Base-by-base conservation (phyloP, 2,888 invertebrate genomes). In the Chrysomela aeneicollis region DNA sequence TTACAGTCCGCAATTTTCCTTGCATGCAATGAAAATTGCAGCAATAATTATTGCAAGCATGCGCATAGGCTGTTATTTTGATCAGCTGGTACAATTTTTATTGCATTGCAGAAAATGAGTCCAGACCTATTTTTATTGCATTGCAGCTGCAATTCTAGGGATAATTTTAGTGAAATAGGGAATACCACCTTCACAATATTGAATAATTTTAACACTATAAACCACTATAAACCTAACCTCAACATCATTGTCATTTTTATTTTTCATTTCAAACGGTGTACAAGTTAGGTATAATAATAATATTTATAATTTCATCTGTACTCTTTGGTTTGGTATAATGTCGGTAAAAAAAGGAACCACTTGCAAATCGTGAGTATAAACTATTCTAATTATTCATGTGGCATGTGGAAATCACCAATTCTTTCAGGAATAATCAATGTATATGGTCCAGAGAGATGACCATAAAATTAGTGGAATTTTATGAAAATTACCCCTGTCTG, bases 401-500 rank as follows among this genome's bases (percentile, higher is more conserved):
- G 3, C 8, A 26, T 26, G 4, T 26, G 3, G 26, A 3, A 26
- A 8, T 35, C n/a, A n/a, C n/a, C n/a, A n/a, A n/a, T 35, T 9
- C 5, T 35, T 35, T 35, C 32, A 35, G 32, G 10, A 35, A 35
- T 35, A 10, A 35, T 35, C 32, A 5, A 9, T 35, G 5, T 10
- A 5, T 9, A 5, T 35, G 32, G 32, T 35, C 32, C 1, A 35
- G 10, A 10, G 32, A 5, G 10, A 6, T 35, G 10, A 9, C 4
- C 1, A 35, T 35, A 10, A 80, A 71, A 80, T 47, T 47, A n/a
- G 42, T 26, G 22, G 26, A 22, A 32, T 18, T 53, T 2, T 53
- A 53, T 53, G 52, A 53, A 17, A 53, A 15, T 3, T 12, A 53
- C 19, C 52, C 35, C 12, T 53, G 30, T 32, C 15, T 49, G 6